These are phyloP conservation scores for Phthorimaea operculella DNA, from an alignment of 1,140 invertebrate genomes.

Conservation along the genomic window DNA sequence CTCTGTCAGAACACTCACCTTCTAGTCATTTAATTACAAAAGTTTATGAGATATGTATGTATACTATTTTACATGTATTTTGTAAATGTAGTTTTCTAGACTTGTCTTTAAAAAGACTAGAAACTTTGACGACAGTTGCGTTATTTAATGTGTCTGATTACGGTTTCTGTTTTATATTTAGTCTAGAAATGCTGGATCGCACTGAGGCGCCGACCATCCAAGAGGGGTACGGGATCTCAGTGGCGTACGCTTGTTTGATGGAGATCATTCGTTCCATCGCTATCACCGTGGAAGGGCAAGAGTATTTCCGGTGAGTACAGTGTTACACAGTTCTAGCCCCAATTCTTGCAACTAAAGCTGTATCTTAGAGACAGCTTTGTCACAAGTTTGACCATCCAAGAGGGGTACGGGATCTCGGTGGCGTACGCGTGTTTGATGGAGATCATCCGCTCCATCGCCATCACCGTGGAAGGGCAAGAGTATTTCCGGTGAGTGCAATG, in stretches of 20 bases:
- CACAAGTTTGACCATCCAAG: constrained; percentile 85
- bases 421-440: constrained; percentile 93
- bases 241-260: constrained; percentile 91
- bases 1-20: no score
- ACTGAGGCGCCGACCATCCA: constrained; percentile 91
- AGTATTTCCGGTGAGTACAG: constrained; percentile 62
- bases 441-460: constrained; percentile 82
- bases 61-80: no score
- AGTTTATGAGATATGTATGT: no score
- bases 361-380: no score
- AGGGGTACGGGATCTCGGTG: constrained; percentile 95
- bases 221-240: constrained; percentile 95
- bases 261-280: constrained; percentile 88
- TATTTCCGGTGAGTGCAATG: constrained; percentile 24
- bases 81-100: no score
- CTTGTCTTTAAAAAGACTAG: no score
- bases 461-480: constrained; percentile 72
- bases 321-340: constrained; percentile 7
- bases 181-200: constrained; percentile 95
- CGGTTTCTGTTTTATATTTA: constrained; percentile 48
- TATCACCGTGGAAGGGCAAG: constrained; percentile 72
- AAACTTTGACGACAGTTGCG: no score
- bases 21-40: no score
- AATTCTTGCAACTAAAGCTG: no score
- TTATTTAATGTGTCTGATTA: no score